These are phyloP conservation scores for Drosophila acutilabella DNA, from an alignment of 2,888 invertebrate species.

Conservation along the genomic window DNA sequence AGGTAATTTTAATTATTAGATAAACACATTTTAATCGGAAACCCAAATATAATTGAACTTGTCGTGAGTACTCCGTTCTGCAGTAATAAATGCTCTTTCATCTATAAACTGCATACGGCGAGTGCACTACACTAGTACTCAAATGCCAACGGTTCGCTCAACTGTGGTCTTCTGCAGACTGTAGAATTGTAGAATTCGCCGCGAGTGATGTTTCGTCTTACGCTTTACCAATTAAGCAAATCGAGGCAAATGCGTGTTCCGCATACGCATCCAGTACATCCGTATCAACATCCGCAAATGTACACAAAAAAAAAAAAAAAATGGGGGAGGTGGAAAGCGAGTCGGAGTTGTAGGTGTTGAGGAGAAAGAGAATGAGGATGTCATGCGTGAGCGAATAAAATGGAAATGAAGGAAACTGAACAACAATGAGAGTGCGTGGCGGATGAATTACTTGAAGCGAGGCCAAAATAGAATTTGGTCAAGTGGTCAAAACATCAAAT, in stretches of 20 bases:
- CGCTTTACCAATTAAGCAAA: conserved; percentile 68
- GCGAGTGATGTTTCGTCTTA: conserved; percentile 17
- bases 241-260: conserved; percentile 67
- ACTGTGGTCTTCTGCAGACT: conserved; percentile 4
- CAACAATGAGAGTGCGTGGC: conserved; percentile 76
- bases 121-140: not conserved
- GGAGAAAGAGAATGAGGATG: conserved; percentile 42
- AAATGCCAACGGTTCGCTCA: not conserved
- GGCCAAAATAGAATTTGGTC: conserved; percentile 53
- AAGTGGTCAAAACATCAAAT: conserved; percentile 48
- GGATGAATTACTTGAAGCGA: conserved; percentile 70
- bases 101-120: not conserved
- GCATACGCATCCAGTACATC: conserved; percentile 33
- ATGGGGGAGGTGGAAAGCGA: not conserved
- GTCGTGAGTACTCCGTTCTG: no score
- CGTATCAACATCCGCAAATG: conserved; percentile 28
- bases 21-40: no score
- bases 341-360: not conserved
- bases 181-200: conserved; percentile 6
- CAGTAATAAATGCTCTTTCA: no score
- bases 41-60: no score
- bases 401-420: conserved; percentile 30
- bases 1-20: no score
- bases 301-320: not conserved
- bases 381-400: conserved; percentile 72